Percentiles rank a stretch among this genome's conserved stretches.
Evolutionary conservation across 2,797 vertebrate genomes (phyloP).

Genomic region (Pteronotus mesoamericanus): DNA sequence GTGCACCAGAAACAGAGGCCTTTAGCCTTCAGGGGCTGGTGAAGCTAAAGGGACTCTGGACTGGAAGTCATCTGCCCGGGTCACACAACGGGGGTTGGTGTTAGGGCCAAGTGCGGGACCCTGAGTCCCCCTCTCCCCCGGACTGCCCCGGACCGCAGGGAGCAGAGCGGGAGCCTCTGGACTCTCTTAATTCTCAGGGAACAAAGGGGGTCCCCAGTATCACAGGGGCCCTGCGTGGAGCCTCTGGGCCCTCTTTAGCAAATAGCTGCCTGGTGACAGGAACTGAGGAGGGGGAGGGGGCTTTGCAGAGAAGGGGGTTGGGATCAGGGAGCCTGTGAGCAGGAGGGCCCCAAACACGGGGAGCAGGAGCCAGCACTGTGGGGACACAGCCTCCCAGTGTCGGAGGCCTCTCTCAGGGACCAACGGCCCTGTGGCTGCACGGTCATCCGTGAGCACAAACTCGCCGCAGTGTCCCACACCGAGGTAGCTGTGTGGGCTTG

Average conservation of each 20-base stretch:
- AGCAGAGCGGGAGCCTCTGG: background rate
- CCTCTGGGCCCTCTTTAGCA: background rate
- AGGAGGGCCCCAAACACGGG: background rate
- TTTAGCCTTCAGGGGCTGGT: fast-evolving
- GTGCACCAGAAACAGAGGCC: fast-evolving
- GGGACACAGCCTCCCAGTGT: fast-evolving
- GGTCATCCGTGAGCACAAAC: background rate
- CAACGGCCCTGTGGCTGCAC: too few relatives aligned
- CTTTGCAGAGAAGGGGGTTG: background rate
- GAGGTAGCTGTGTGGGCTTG: background rate
- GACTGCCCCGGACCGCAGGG: background rate
- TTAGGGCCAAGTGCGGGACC: background rate
- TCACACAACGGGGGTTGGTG: fast-evolving
- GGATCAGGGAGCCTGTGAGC: fast-evolving
- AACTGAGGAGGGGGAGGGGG: fast-evolving
- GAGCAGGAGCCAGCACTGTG: fast-evolving
- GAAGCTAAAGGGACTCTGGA: background rate
- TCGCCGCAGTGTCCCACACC: background rate
- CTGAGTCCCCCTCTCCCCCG: background rate
- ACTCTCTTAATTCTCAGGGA: background rate
- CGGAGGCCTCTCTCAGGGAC: background rate
- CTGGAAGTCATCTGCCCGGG: background rate
- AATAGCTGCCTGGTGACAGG: background rate
- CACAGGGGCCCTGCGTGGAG: fast-evolving
- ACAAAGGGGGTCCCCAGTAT: too few relatives aligned